These are phyloP conservation scores for Malurus cyaneus DNA, from an alignment of 2,113 vertebrate species.

Conservation along the genomic window DNA sequence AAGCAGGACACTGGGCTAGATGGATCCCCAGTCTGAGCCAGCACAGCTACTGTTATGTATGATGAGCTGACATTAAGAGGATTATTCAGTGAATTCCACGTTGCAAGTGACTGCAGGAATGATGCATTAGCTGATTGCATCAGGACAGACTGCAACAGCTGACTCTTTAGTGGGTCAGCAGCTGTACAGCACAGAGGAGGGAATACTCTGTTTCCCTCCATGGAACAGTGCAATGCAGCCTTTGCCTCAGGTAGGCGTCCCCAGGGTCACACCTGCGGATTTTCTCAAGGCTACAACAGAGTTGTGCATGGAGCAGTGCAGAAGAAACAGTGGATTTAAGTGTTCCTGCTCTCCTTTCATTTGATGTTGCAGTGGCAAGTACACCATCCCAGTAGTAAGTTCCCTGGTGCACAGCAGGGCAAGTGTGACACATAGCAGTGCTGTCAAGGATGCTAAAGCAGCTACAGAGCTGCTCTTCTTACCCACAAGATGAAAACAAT, in stretches of 20 bases:
- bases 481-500: neutral
- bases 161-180: conserved; percentile 6
- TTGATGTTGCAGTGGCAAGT: neutral
- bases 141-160: neutral
- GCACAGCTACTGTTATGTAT: neutral
- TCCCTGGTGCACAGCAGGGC: neutral
- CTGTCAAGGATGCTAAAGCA: neutral
- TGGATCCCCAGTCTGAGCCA: neutral
- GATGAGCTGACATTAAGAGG: neutral
- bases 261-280: neutral
- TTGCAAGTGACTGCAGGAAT: neutral
- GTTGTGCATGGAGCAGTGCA: neutral
- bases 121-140: neutral
- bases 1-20: neutral
- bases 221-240: accelerated
- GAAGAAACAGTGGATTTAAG: neutral
- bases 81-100: conserved; percentile 21
- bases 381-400: neutral
- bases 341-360: neutral
- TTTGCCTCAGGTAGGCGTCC: neutral
- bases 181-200: neutral
- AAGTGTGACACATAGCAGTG: neutral
- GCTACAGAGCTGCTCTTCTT: neutral
- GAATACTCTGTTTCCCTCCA: neutral
- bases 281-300: neutral